A percentile compares a stretch with the other conserved stretches of the same genome.
Evolutionary conservation across 2,797 vertebrate species (phyloP).

Genomic region (Pyrocephalus nanus): DNA sequence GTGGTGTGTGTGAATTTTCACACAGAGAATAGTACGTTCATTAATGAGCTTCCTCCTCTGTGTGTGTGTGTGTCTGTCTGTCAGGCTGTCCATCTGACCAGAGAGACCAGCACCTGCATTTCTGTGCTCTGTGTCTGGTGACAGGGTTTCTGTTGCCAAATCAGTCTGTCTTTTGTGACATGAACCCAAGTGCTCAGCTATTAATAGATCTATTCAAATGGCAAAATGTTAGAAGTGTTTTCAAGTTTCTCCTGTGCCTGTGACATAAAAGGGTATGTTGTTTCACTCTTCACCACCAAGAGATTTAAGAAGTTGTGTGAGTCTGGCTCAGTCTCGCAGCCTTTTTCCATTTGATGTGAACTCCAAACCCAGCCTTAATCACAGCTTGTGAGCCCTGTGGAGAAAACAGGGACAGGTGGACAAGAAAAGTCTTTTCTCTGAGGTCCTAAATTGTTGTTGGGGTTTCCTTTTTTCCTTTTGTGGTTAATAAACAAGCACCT

Average conservation of each 20-base stretch:
- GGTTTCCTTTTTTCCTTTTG: not conserved
- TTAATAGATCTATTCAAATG: not conserved
- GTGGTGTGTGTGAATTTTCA: not conserved
- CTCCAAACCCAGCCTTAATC: not conserved
- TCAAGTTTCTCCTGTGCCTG: not conserved
- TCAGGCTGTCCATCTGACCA: not conserved
- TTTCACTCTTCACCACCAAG: not conserved
- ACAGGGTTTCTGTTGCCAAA: not conserved
- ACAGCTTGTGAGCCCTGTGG: not conserved
- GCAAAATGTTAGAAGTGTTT: not conserved
- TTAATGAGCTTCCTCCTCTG: not conserved
- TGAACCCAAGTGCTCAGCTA: not conserved
- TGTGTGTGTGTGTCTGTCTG: no score
- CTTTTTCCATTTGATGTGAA: not conserved
- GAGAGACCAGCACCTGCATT: not conserved
- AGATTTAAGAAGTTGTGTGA: not conserved
- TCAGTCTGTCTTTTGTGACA: not conserved
- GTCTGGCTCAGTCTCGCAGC: not conserved
- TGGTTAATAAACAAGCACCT: not conserved
- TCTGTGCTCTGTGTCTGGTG: not conserved
- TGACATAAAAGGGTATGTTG: not conserved
- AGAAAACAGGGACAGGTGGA: not conserved
- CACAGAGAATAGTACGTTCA: not conserved
- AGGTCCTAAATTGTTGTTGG: not conserved
- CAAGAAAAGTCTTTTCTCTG: not conserved